Evolutionary conservation across 2,888 invertebrate species (phyloP).

Genomic region (Pinctada fucata): DNA sequence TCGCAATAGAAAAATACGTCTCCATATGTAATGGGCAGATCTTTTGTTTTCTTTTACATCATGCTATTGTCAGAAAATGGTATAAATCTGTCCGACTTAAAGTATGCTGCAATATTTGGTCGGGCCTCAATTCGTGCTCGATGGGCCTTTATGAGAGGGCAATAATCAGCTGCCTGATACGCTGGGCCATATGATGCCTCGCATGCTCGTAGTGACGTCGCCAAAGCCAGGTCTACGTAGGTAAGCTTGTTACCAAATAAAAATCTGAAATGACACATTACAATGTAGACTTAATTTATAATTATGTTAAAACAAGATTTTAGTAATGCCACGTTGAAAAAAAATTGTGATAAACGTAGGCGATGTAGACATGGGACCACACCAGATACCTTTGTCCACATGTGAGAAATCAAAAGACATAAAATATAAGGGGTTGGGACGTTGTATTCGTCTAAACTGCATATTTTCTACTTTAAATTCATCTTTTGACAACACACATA

Average conservation of each 20-base stretch:
- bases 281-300: neutral
- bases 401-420: too few relatives aligned
- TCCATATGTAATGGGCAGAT: too few relatives aligned
- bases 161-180: conserved; percentile 52
- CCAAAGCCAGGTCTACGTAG: conserved; percentile 64
- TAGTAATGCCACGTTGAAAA: too few relatives aligned
- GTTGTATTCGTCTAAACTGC: too few relatives aligned
- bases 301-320: too few relatives aligned
- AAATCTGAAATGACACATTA: conserved; percentile 50
- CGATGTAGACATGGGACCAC: neutral
- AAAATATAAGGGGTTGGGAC: too few relatives aligned
- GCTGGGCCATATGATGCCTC: conserved; percentile 61
- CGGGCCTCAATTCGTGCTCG: conserved; percentile 56
- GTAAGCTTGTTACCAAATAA: conserved; percentile 60
- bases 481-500: too few relatives aligned
- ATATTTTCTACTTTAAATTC: too few relatives aligned
- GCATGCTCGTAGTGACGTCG: conserved; percentile 61
- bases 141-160: conserved; percentile 63
- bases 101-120: conserved; percentile 60
- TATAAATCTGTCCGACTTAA: conserved; percentile 57
- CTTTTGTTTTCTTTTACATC: conserved; percentile 51
- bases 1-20: too few relatives aligned
- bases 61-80: conserved; percentile 67
- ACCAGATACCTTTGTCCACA: neutral
- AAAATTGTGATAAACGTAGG: too few relatives aligned